Conservation (phyloP, 2,888 invertebrate species). For the Serripes groenlandicus region DNA sequence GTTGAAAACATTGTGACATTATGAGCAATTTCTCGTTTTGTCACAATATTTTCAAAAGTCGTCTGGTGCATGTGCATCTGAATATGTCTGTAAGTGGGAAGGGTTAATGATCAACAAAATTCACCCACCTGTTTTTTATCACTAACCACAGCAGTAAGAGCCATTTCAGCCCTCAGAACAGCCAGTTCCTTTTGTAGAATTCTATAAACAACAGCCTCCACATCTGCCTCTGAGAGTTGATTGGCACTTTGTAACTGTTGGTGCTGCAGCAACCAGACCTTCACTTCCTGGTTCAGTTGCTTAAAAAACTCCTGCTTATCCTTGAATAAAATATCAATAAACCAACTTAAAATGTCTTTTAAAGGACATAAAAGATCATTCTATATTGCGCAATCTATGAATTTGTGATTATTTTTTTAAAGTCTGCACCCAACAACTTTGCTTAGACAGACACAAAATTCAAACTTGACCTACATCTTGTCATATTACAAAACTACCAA, state of each 20-base stretch:
- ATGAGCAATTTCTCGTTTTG: neutral
- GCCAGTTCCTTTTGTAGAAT: conserved; percentile 62
- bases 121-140: conserved; percentile 34
- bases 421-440: no score
- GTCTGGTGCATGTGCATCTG: neutral
- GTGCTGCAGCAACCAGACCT: conserved; percentile 50
- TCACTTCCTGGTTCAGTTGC: conserved; percentile 69
- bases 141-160: conserved; percentile 7
- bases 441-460: neutral
- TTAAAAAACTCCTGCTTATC: conserved; percentile 52
- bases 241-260: conserved; percentile 65
- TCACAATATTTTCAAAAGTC: neutral
- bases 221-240: conserved; percentile 60
- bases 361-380: no score
- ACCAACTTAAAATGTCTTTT: no score
- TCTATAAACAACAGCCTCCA: conserved; percentile 66
- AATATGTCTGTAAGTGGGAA: neutral
- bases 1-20: no score
- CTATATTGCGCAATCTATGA: no score
- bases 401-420: no score
- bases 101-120: neutral
- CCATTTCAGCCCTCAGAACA: conserved; percentile 49
- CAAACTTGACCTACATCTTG: neutral
- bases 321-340: no score
- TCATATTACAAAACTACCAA: neutral